phyloP scores from a whole-genome alignment of 2,113 vertebrate species.

The Nymphicus hollandicus region DNA sequence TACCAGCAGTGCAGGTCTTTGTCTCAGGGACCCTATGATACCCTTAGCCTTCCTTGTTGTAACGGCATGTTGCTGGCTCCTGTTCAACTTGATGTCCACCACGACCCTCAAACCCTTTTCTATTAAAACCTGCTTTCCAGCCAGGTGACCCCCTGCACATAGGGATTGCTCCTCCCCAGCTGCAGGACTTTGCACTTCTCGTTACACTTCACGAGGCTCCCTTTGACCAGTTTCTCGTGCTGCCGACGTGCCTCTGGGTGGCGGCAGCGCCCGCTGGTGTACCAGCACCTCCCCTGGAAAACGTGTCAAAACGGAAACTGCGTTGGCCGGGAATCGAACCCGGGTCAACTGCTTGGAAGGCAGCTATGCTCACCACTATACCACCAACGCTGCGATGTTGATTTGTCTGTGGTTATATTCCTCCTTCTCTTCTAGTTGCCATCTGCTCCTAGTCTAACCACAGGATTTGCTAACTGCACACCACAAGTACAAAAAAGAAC shows the following conservation, averaged over 20 bases:
- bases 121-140: fast-evolving
- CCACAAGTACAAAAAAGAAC: fast-evolving
- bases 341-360: constrained; percentile 79
- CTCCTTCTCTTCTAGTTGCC: fast-evolving
- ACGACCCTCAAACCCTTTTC: fast-evolving
- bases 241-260: fast-evolving
- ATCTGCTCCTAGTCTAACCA: fast-evolving
- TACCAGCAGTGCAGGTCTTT: fast-evolving
- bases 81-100: fast-evolving
- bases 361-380: constrained; percentile 83
- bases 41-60: fast-evolving
- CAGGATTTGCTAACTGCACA: fast-evolving
- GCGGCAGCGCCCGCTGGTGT: fast-evolving
- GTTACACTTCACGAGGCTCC: fast-evolving
- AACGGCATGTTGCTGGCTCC: fast-evolving
- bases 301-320: fast-evolving
- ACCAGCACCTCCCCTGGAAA: fast-evolving
- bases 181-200: fast-evolving
- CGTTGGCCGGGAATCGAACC: constrained; percentile 68
- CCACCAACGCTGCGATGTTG: neutral
- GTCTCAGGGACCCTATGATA: fast-evolving
- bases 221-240: fast-evolving
- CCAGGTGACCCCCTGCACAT: fast-evolving
- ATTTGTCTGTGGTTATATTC: fast-evolving
- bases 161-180: fast-evolving